phyloP scores from a whole-genome alignment of 2,888 invertebrate species.

The Yponomeuta sedellus region DNA sequence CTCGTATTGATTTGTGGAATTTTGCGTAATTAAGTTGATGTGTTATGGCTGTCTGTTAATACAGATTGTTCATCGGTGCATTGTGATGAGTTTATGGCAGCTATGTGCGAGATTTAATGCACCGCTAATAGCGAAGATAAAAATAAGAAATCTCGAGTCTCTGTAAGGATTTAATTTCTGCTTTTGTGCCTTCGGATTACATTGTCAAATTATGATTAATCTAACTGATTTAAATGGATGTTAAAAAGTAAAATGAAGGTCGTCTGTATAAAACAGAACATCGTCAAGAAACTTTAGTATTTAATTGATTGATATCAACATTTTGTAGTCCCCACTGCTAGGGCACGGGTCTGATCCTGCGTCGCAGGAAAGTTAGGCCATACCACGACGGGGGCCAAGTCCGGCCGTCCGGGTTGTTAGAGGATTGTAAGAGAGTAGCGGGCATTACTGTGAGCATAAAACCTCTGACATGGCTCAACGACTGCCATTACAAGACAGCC shows the following conservation, averaged over 20 bases:
- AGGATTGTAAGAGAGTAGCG: too few species aligned
- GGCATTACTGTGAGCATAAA: too few species aligned
- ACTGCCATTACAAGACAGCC: too few species aligned
- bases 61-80: conserved; percentile 32
- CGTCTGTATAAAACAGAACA: not conserved
- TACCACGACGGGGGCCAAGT: too few species aligned
- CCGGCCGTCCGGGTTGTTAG: too few species aligned
- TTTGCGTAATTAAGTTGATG: conserved; percentile 65
- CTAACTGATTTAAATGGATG: not conserved
- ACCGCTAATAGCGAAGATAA: conserved; percentile 50
- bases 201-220: not conserved
- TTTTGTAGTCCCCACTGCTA: too few species aligned
- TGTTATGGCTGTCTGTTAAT: conserved; percentile 42
- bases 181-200: not conserved
- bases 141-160: conserved; percentile 30
- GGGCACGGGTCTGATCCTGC: too few species aligned
- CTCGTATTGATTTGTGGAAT: conserved; percentile 58
- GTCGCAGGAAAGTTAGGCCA: too few species aligned
- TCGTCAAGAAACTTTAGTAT: too few species aligned
- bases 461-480: too few species aligned
- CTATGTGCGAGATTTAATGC: conserved; percentile 45
- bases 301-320: too few species aligned
- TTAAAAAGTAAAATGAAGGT: not conserved
- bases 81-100: conserved; percentile 33
- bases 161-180: conserved; percentile 4